Conservation (phyloP, 2,888 invertebrate genomes). For the Habroteleia sp. region DNA sequence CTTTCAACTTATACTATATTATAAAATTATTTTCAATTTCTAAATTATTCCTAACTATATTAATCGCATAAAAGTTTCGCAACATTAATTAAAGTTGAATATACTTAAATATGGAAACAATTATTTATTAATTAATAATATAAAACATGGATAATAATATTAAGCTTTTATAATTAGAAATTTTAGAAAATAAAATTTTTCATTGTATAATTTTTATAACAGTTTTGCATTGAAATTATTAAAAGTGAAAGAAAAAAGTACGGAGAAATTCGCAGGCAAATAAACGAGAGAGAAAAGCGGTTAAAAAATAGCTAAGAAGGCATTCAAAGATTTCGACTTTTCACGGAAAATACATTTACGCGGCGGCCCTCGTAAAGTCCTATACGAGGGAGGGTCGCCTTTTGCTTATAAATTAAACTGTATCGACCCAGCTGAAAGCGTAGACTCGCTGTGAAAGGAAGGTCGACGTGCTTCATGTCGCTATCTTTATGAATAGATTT, state of each 20-base stretch:
- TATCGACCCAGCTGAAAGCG: slow-evolving; percentile 63
- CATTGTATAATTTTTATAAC: no score
- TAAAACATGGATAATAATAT: no score
- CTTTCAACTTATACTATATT: neutral
- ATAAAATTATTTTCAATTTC: no score
- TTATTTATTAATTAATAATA: no score
- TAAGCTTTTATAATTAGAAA: no score
- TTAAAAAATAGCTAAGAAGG: slow-evolving; percentile 38
- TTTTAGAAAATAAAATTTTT: no score
- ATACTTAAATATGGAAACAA: no score
- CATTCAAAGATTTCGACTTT: slow-evolving; percentile 60
- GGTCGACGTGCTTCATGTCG: slow-evolving; percentile 59
- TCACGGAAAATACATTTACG: slow-evolving; percentile 61
- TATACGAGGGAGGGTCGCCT: slow-evolving; percentile 49
- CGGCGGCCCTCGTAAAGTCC: slow-evolving; percentile 52
- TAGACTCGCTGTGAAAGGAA: slow-evolving; percentile 62
- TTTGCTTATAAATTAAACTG: slow-evolving; percentile 65
- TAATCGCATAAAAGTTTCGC: no score
- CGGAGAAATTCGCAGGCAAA: neutral
- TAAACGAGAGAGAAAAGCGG: slow-evolving; percentile 23
- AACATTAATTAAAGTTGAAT: no score
- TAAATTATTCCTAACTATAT: no score
- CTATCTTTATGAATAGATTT: slow-evolving; percentile 63
- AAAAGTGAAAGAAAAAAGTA: no score
- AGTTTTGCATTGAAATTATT: no score